Evolutionary conservation across 1,140 invertebrate species (phyloP).

Genomic region (Apolygus lucorum): DNA sequence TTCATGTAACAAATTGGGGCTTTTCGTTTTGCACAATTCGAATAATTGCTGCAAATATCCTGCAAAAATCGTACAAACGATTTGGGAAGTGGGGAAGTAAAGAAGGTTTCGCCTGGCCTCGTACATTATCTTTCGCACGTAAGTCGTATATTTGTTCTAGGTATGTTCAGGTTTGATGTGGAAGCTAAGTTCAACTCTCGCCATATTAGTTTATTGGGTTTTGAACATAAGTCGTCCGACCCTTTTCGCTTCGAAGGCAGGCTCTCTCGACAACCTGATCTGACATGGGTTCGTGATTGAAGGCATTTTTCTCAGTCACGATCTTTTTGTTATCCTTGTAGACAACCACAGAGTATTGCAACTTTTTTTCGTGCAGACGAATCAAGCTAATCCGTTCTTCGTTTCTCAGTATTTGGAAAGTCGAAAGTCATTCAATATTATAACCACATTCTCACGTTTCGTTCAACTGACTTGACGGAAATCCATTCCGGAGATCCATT

Average conservation of each 20-base stretch:
- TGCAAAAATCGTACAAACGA: no score
- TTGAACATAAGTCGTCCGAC: no score
- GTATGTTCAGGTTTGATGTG: no score
- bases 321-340: neutral
- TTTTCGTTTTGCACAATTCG: no score
- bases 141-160: no score
- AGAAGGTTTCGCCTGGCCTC: no score
- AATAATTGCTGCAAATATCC: no score
- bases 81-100: no score
- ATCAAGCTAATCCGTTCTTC: neutral
- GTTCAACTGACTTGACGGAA: neutral
- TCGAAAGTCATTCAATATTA: neutral
- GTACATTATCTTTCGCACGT: no score
- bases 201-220: no score
- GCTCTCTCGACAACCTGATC: neutral
- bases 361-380: neutral
- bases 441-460: neutral
- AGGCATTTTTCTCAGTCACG: neutral
- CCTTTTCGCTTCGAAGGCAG: neutral
- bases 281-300: neutral
- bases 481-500: neutral
- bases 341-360: neutral
- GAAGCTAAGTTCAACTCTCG: no score
- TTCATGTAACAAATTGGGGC: no score
- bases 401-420: neutral